Conservation (phyloP, 2,888 invertebrate genomes). For the Stenurella melanura region DNA sequence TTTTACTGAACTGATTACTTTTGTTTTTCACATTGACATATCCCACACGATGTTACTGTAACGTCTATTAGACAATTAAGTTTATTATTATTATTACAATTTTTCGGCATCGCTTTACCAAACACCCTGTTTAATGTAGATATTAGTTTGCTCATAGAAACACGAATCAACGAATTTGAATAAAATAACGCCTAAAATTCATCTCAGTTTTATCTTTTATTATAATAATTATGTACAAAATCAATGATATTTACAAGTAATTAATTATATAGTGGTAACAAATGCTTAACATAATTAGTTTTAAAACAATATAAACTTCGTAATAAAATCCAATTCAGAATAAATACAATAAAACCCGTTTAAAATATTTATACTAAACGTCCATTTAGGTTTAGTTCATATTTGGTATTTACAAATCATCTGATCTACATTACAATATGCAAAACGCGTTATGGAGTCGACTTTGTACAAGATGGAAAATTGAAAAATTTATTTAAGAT, state of each 20-base stretch:
- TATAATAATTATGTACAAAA: slow-evolving; percentile 53
- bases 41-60: too few relatives aligned
- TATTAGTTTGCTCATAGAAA: too few relatives aligned
- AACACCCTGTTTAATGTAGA: too few relatives aligned
- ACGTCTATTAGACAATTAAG: too few relatives aligned
- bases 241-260: slow-evolving; percentile 38
- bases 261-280: slow-evolving; percentile 12
- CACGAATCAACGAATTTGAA: too few relatives aligned
- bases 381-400: slow-evolving; percentile 18
- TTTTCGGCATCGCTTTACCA: too few relatives aligned
- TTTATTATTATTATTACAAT: too few relatives aligned
- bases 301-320: slow-evolving; percentile 17
- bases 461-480: slow-evolving; percentile 43
- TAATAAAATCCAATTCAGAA: slow-evolving; percentile 10
- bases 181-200: background rate
- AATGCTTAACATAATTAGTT: slow-evolving; percentile 21
- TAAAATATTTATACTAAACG: slow-evolving; percentile 26
- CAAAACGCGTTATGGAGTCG: slow-evolving; percentile 36
- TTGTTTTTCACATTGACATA: too few relatives aligned
- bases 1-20: too few relatives aligned
- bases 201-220: slow-evolving; percentile 34
- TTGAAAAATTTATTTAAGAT: slow-evolving; percentile 56
- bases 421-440: slow-evolving; percentile 36
- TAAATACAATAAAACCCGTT: slow-evolving; percentile 20
- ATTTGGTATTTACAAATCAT: slow-evolving; percentile 34